These are phyloP conservation scores for Paedocypris sp. DNA, from an alignment of 2,113 vertebrate genomes.

Conservation along the genomic window DNA sequence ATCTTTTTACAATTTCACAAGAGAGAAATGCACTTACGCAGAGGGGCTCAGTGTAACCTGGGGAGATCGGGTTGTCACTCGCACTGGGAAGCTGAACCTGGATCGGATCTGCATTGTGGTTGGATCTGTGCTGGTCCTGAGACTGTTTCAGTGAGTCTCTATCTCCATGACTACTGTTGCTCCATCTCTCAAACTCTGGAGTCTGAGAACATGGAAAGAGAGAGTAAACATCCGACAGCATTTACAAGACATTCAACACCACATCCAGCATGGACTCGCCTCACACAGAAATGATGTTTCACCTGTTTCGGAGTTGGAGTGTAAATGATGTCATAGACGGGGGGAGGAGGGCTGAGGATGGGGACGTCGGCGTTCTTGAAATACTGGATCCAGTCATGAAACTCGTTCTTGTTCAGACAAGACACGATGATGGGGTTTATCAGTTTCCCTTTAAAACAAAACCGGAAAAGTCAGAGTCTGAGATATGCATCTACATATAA, in stretches of 20 bases:
- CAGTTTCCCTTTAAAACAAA: conserved; percentile 53
- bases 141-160: conserved; percentile 33
- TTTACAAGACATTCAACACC: not conserved
- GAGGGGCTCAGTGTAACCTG: conserved; percentile 65
- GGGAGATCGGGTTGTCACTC: conserved; percentile 51
- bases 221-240: conserved; percentile 1
- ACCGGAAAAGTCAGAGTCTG: conserved; percentile 15
- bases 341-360: conserved; percentile 54
- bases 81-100: conserved; percentile 49
- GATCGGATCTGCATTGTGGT: too few species aligned
- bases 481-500: not conserved
- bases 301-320: conserved; percentile 58
- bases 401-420: conserved; percentile 53
- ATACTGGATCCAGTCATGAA: conserved; percentile 63
- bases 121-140: conserved; percentile 39
- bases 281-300: conserved; percentile 25
- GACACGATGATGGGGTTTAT: conserved; percentile 70
- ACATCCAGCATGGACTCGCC: not conserved
- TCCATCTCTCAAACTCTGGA: conserved; percentile 54
- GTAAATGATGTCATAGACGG: conserved; percentile 68
- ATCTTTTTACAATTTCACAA: too few species aligned
- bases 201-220: conserved; percentile 34
- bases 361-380: conserved; percentile 60
- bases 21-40: conserved; percentile 62
- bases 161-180: conserved; percentile 43